Evolutionary conservation across 2,888 invertebrate species (phyloP), one percentile per base, ranked within the genome.

Genomic region (Tachina lurida): DNA sequence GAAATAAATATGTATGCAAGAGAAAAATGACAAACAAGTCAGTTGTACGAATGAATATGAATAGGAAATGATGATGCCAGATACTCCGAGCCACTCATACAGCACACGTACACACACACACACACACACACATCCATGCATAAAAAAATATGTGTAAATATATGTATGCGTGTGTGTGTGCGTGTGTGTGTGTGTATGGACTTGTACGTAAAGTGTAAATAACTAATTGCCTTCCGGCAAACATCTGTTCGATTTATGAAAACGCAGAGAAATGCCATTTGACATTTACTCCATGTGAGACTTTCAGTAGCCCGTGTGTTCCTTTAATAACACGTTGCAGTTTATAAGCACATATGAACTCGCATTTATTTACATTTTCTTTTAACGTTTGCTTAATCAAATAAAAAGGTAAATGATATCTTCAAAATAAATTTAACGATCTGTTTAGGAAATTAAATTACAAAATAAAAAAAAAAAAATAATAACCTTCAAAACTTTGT

Each of bases 221-320:
- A 86, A 86, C 86, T 84, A 84, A 86, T 86, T 86, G 83, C 79
- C 86, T 71, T 86, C 75, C 79, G 86, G 86, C 86, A 84, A 86
- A 86, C 86, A 86, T 86, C 86, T 86, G 86, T 86, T 86, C 83
- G 76, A 68, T 86, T 86, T 86, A 83, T 86, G 76, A 76, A 39
- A 47, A 67, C 80, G 31, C 31, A 43, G 31, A 39, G 22, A 86
- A 71, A 65, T 78, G 60, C 47, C 86, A 79, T 79, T 83, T 83
- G 86, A 86, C 85, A 79, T 83, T 63, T 54, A 73, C 76, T 77
- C 22, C 49, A 45, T 79, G 54, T 52, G 78, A 71, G 70, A 63
- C 67, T 52, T 52, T 45, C 15, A 45, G 10, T 49, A 45, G 10
- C 39, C n/a, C 47, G 31, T 31, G 31, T 31, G 49, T 31, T 54